These are phyloP conservation scores for Pemphigus obesinymphae DNA, from an alignment of 1,140 invertebrate species.

Conservation along the genomic window DNA sequence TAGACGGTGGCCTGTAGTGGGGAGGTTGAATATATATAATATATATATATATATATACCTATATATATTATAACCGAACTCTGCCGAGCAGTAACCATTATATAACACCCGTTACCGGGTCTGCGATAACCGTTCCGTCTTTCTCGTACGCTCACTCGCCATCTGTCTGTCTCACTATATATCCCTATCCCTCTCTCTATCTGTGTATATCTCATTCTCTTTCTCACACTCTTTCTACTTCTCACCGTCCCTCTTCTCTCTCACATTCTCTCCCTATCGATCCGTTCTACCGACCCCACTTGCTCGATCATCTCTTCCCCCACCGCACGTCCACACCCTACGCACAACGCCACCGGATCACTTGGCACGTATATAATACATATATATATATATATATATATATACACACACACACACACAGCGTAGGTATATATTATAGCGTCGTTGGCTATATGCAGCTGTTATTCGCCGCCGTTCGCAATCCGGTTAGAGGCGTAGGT, in stretches of 20 bases:
- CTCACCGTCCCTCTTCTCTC: neutral
- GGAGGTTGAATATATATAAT: too few species aligned
- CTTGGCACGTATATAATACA: too few species aligned
- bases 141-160: neutral
- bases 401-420: too few species aligned
- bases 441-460: too few species aligned
- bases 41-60: too few species aligned
- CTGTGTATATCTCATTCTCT: neutral
- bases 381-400: too few species aligned
- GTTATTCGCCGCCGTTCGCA: too few species aligned
- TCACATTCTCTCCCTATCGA: neutral
- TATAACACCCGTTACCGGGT: conserved; percentile 13
- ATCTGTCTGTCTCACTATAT: too few species aligned
- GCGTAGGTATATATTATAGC: too few species aligned
- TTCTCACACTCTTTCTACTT: neutral
- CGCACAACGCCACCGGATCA: neutral
- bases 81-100: conserved; percentile 13
- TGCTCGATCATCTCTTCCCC: neutral
- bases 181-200: too few species aligned
- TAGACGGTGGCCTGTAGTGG: too few species aligned
- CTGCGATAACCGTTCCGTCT: conserved; percentile 9
- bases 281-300: neutral
- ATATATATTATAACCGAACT: neutral
- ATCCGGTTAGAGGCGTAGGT: too few species aligned
- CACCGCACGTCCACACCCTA: neutral